A percentile compares a stretch with the other conserved stretches of the same genome.
Conservation (phyloP, 2,888 invertebrate genomes). For the Diachrysia chrysitis region DNA sequence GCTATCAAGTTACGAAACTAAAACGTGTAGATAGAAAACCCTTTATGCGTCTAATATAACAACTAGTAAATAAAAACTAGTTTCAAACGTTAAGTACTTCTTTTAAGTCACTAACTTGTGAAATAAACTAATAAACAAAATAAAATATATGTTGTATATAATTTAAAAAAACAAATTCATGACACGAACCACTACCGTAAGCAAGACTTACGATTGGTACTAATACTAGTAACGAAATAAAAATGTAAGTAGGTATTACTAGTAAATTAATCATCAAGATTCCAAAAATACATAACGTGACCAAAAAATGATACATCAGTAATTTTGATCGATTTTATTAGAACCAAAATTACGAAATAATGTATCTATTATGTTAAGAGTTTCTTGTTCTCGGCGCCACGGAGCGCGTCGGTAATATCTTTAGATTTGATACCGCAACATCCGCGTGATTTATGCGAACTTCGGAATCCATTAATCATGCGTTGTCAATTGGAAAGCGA, state of each 20-base stretch:
- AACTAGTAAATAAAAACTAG: no score
- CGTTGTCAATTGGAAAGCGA: conserved; percentile 82
- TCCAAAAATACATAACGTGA: not conserved
- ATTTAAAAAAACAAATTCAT: no score
- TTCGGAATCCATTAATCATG: conserved; percentile 78
- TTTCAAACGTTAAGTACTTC: no score
- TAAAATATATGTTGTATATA: no score
- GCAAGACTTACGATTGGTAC: no score
- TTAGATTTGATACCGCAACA: conserved; percentile 71
- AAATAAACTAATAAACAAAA: no score
- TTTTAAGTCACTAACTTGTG: no score
- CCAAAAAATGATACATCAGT: not conserved
- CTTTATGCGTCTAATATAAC: not conserved
- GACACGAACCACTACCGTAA: no score
- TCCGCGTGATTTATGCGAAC: conserved; percentile 77
- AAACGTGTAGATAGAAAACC: not conserved
- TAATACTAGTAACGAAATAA: no score
- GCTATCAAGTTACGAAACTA: not conserved
- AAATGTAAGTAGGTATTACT: no score
- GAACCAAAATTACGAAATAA: conserved; percentile 12
- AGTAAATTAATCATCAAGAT: not conserved
- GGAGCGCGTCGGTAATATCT: conserved; percentile 61
- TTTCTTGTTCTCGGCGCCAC: conserved; percentile 53
- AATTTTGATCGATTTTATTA: conserved; percentile 9
- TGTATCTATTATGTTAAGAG: conserved; percentile 31